Conservation (phyloP, 2,113 vertebrate genomes). For the Bujurquina vittata region DNA sequence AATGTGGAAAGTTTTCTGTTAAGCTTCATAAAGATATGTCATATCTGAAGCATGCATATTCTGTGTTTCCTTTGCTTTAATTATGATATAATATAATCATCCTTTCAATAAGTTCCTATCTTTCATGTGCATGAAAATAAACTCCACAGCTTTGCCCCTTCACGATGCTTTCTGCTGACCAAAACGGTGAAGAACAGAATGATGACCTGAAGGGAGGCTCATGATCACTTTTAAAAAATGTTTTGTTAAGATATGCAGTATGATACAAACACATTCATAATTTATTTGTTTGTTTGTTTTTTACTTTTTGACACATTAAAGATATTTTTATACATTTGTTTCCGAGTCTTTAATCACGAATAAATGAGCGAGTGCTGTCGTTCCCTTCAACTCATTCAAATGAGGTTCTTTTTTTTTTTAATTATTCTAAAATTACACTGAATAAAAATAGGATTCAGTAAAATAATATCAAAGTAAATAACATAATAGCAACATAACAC, state of each 20-base stretch:
- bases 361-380: neutral
- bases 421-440: neutral
- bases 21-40: constrained; percentile 51
- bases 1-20: constrained; percentile 46
- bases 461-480: neutral
- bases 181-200: constrained; percentile 1
- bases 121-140: constrained; percentile 51
- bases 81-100: constrained; percentile 38
- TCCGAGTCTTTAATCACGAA: neutral
- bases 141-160: constrained; percentile 18
- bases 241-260: constrained; percentile 51
- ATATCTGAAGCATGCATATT: constrained; percentile 70
- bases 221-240: neutral
- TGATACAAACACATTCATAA: constrained; percentile 50
- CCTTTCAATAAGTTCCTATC: constrained; percentile 14
- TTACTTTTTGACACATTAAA: constrained; percentile 76
- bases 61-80: constrained; percentile 43
- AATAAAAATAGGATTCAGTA: neutral
- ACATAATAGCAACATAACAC: neutral
- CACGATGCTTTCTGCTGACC: neutral
- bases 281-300: constrained; percentile 69
- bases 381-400: neutral
- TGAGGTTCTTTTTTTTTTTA: fast-evolving
- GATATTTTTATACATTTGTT: constrained; percentile 73
- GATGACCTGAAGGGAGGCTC: neutral